phyloP scores from a whole-genome alignment of 2,888 invertebrate genomes.

The Mimumesa dahlbomi region DNA sequence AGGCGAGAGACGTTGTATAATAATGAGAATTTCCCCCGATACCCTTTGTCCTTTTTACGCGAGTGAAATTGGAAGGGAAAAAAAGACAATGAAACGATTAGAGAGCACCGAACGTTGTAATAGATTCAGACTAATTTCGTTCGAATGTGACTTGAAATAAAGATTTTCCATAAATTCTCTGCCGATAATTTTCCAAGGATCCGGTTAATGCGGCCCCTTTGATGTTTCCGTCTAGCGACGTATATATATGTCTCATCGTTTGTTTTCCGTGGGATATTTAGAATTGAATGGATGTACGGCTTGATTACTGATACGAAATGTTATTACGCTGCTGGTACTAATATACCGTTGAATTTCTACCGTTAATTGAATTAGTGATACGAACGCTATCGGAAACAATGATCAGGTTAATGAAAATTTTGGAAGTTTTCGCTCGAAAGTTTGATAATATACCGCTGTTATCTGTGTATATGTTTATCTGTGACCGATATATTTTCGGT shows the following conservation, averaged over 20 bases:
- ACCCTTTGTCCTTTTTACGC: background rate
- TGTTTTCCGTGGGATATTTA: too few species aligned
- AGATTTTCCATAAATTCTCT: conserved; percentile 14
- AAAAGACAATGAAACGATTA: conserved; percentile 7
- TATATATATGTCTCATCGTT: too few species aligned
- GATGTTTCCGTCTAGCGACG: background rate
- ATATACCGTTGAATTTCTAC: too few species aligned
- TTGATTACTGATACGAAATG: too few species aligned
- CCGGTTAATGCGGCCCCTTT: background rate
- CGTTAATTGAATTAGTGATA: background rate
- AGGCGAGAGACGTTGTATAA: background rate
- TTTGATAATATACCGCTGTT: too few species aligned
- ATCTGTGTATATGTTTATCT: background rate
- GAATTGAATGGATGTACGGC: too few species aligned
- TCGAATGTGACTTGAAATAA: background rate
- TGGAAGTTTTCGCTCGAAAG: too few species aligned
- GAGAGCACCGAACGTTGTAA: background rate
- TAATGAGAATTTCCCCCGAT: background rate
- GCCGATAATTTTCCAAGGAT: background rate
- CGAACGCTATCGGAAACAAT: background rate
- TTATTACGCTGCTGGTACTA: too few species aligned
- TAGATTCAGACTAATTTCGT: conserved; percentile 4
- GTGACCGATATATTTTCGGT: background rate
- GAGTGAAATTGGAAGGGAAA: background rate
- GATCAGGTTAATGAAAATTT: background rate